A percentile compares a stretch with the other conserved stretches of the same genome.
These are phyloP conservation scores for Zygogramma bicolorata DNA, from an alignment of 2,888 invertebrate species.

Conservation along the genomic window DNA sequence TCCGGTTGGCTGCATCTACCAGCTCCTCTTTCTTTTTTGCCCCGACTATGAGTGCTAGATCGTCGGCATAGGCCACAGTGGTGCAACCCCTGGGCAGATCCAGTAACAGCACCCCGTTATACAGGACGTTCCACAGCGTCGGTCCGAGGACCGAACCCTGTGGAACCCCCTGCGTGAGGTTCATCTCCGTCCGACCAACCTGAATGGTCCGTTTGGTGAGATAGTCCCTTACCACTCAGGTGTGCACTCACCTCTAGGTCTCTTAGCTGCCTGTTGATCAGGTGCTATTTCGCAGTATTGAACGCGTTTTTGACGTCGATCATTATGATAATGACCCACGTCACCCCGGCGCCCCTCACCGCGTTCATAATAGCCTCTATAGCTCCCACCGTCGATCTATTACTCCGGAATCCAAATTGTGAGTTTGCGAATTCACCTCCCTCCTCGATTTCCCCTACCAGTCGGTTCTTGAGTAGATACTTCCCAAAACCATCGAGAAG, in stretches of 20 bases:
- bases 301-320: constrained; percentile 19
- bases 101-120: constrained; percentile 5
- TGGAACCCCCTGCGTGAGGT: no score
- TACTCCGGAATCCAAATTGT: constrained; percentile 29
- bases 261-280: not conserved
- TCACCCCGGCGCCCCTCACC: not conserved
- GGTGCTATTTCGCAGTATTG: constrained; percentile 10
- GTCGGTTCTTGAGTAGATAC: no score
- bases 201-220: not conserved
- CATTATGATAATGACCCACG: not conserved
- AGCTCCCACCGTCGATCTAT: no score
- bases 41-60: not conserved
- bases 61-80: not conserved
- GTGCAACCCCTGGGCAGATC: not conserved
- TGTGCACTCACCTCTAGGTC: not conserved
- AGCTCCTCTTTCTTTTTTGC: constrained; percentile 13
- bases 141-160: constrained; percentile 35
- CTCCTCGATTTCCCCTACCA: not conserved
- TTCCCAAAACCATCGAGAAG: not conserved
- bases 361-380: not conserved
- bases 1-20: not conserved
- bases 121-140: constrained; percentile 32
- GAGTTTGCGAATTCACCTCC: not conserved
- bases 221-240: constrained; percentile 5
- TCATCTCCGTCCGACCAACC: not conserved